Evolutionary conservation across 1,140 invertebrate genomes (phyloP).

Genomic region (Lasioglossum baleicum): DNA sequence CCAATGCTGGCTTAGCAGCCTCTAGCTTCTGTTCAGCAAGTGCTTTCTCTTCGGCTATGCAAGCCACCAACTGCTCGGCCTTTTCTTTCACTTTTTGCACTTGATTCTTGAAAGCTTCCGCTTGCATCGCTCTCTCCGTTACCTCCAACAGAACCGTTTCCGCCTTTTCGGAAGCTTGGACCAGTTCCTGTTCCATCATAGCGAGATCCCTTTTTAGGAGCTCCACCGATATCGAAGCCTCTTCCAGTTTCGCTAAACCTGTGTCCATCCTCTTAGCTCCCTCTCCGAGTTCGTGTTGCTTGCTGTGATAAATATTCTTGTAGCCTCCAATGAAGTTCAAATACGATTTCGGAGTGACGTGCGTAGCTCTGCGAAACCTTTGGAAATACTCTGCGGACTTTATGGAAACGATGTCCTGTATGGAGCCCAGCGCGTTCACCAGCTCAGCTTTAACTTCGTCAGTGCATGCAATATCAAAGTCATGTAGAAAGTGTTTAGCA

Average conservation of each 20-base stretch:
- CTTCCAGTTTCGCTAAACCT: constrained; percentile 94
- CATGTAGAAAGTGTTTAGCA: constrained; percentile 93
- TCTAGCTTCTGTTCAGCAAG: constrained; percentile 94
- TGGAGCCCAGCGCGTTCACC: constrained; percentile 93
- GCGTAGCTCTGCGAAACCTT: constrained; percentile 94
- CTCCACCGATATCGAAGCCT: constrained; percentile 95
- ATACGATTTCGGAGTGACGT: constrained; percentile 98
- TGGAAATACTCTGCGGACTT: constrained; percentile 96
- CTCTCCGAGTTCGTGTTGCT: constrained; percentile 93
- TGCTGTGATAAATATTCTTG: constrained; percentile 94
- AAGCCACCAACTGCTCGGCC: constrained; percentile 93
- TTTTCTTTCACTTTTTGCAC: constrained; percentile 97
- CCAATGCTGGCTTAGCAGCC: constrained; percentile 93
- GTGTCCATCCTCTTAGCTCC: constrained; percentile 96
- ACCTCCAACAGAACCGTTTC: constrained; percentile 93
- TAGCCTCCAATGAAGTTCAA: constrained; percentile 97
- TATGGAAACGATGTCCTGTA: constrained; percentile 95
- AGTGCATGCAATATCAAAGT: constrained; percentile 94
- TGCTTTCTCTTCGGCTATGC: constrained; percentile 94
- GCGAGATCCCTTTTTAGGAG: constrained; percentile 94
- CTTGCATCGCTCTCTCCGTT: constrained; percentile 94
- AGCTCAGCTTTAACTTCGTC: constrained; percentile 90
- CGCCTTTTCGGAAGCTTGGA: constrained; percentile 92
- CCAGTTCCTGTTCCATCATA: constrained; percentile 95
- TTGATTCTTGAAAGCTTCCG: constrained; percentile 96